Conservation (phyloP, 2,888 invertebrate genomes). For the Heliconius charithonia region DNA sequence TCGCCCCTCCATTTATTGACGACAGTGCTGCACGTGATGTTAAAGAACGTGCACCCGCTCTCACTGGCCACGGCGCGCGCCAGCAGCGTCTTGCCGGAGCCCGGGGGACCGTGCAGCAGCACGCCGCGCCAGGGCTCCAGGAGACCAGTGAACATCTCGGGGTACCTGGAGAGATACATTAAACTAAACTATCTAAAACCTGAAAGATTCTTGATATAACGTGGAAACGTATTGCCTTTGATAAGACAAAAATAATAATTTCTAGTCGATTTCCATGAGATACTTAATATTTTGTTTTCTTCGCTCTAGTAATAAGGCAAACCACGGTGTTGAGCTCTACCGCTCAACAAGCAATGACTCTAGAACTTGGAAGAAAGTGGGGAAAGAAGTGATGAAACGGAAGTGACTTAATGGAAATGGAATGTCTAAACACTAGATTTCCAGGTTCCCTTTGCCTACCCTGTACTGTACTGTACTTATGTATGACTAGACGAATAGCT, state of each 20-base stretch:
- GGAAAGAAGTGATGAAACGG: not conserved
- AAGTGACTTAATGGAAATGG: not conserved
- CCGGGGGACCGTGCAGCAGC: slow-evolving; percentile 85
- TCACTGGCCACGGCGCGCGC: slow-evolving; percentile 95
- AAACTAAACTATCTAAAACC: no score
- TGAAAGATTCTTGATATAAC: no score
- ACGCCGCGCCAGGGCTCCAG: slow-evolving; percentile 93
- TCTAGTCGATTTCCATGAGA: no score
- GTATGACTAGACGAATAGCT: no score
- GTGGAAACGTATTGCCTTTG: no score
- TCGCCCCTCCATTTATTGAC: slow-evolving; percentile 99
- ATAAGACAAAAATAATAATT: no score
- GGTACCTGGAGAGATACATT: slow-evolving; percentile 77
- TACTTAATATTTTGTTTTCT: no score
- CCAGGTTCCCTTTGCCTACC: no score
- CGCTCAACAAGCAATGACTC: not conserved
- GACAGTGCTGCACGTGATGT: slow-evolving; percentile 93
- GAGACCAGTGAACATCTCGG: slow-evolving; percentile 87
- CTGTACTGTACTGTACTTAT: no score
- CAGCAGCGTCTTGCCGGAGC: slow-evolving; percentile 94
- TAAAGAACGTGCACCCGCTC: slow-evolving; percentile 93
- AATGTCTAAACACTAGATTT: not conserved
- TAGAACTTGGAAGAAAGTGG: not conserved
- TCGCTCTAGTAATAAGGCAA: not conserved
- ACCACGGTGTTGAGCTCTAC: not conserved